Percentiles rank a stretch among this genome's conserved stretches.
Conservation (phyloP, 2,797 vertebrate species). For the Poecilia picta region DNA sequence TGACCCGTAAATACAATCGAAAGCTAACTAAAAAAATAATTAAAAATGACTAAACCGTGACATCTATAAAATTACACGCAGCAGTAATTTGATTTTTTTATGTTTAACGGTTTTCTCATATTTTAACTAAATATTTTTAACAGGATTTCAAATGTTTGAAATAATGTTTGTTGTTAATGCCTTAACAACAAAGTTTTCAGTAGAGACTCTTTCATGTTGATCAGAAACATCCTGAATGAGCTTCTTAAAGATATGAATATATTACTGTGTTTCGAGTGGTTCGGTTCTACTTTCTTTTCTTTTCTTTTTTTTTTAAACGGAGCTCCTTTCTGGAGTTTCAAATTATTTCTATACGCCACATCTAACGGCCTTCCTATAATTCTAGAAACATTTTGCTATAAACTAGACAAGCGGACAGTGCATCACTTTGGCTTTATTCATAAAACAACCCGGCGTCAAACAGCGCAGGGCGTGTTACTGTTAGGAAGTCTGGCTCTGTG, state of each 20-base stretch:
- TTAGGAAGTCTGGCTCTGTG: constrained; percentile 44
- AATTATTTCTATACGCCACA: background rate
- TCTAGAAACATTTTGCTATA: background rate
- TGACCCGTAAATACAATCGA: too few relatives aligned
- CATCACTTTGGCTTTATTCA: too few relatives aligned
- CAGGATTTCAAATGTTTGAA: background rate
- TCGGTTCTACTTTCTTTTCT: background rate
- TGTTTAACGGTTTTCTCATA: too few relatives aligned
- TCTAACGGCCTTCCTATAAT: background rate
- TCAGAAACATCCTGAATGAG: background rate
- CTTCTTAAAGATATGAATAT: background rate
- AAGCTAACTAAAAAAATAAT: background rate
- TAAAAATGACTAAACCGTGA: background rate
- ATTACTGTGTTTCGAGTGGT: background rate
- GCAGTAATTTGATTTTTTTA: too few relatives aligned
- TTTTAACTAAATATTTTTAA: background rate
- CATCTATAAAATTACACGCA: background rate
- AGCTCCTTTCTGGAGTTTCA: background rate
- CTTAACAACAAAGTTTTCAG: background rate
- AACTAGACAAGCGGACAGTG: background rate
- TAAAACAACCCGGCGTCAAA: background rate
- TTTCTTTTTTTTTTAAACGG: background rate
- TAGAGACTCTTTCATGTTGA: background rate
- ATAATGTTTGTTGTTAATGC: too few relatives aligned
- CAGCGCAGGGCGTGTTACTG: constrained; percentile 72